phyloP scores from a whole-genome alignment of 2,888 invertebrate genomes.

The Acrobasis suavella region DNA sequence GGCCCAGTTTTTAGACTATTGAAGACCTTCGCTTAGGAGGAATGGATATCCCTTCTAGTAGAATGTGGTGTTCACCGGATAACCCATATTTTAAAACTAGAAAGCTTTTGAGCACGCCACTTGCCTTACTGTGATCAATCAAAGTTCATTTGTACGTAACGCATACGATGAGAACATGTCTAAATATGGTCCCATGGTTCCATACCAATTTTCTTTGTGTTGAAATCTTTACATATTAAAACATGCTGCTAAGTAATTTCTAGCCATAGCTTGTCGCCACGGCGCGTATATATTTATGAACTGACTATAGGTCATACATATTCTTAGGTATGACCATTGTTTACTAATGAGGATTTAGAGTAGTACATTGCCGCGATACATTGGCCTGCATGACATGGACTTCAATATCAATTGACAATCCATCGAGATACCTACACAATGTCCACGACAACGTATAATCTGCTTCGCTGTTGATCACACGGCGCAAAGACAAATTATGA shows the following conservation, averaged over 20 bases:
- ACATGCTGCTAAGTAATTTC: background rate
- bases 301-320: too few relatives aligned
- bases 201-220: conserved; percentile 31
- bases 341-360: too few relatives aligned
- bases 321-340: too few relatives aligned
- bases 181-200: conserved; percentile 31
- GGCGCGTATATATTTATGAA: too few relatives aligned
- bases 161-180: conserved; percentile 33
- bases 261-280: conserved; percentile 15
- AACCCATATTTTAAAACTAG: conserved; percentile 38
- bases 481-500: too few relatives aligned
- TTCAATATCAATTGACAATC: too few relatives aligned
- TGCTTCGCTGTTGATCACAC: too few relatives aligned
- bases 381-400: too few relatives aligned
- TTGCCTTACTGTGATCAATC: conserved; percentile 32
- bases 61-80: conserved; percentile 32
- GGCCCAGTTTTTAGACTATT: conserved; percentile 34
- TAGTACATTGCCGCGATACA: too few relatives aligned
- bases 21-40: conserved; percentile 21
- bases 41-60: conserved; percentile 35
- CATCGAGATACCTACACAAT: too few relatives aligned
- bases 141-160: conserved; percentile 29
- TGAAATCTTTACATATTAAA: conserved; percentile 26
- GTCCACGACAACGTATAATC: too few relatives aligned
- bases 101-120: conserved; percentile 32